Evolutionary conservation across 2,888 invertebrate genomes (phyloP), one percentile per base, ranked within the genome.

Genomic region (Synergus umbraculus): DNA sequence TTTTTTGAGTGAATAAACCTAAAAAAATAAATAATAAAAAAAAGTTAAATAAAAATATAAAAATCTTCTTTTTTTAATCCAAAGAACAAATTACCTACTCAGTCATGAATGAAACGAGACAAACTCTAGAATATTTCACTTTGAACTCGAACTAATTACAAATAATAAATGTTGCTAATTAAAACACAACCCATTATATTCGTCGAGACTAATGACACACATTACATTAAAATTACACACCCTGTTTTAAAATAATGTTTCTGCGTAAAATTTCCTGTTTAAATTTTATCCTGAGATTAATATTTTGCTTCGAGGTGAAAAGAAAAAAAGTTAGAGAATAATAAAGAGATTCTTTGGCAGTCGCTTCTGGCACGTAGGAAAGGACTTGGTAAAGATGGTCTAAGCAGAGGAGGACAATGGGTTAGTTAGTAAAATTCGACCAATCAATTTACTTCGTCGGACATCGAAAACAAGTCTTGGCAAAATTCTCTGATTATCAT

Each of bases 341-440:
- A 22, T 18, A 43, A 49, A 29, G 22, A 73, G 37, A 37, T 41
- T 54, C 67, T 76, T 80, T 82, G 82, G 81, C 82, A 78, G 65
- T 43, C 58, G 78, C 76, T 64, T 79, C 41, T 82, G 81, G 78
- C 81, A 81, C n/a, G 60, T 58, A 60, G 64, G n/a, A 69, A 58
- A 77, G 41, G 44, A 58, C 65, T 69, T 43, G 76, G 44, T 67
- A 69, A 67, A 78, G 64, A 49, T 49, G 77, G 77, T 46, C 37
- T 49, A 54, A 79, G 60, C 76, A 73, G 76, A 76, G 37, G 66
- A 76, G 81, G 81, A 80, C 80, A 82, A 82, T 78, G 81, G 83
- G 81, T 82, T 84, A 81, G 84, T 83, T 85, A 84, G 82, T 78
- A 77, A 83, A 81, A 84, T 81, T 80, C 78, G 63, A 81, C 79